Evolutionary conservation across 2,113 vertebrate species (phyloP), one percentile per base, ranked within the genome.

Genomic region (Corythornis cristatus): DNA sequence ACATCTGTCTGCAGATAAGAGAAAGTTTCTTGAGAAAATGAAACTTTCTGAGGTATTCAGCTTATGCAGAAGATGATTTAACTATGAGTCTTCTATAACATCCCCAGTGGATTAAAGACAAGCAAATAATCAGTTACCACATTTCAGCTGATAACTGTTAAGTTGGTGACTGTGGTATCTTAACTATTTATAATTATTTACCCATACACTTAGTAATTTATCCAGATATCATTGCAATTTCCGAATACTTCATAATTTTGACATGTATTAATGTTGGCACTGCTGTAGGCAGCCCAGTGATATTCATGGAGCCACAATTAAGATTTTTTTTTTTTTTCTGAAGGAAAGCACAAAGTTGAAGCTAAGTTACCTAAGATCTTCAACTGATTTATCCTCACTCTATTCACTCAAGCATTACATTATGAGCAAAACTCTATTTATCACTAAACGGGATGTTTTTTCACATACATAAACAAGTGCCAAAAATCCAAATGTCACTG

Each of bases 401-500:
- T 50, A 37, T 54, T 68, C 70, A 33, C 45, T 76, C 80, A 84
- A 84, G 77, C 80, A 86, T 88, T 72, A 71, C 12, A 65, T 83
- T 86, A 81, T 25, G 73, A 94, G 61, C 61, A 94, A 86, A 91
- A 88, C 33, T 70, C 88, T 88, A 86, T 90, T 94, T 89, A 71
- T 80, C 90, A 81, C 48, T 23, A 90, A 83, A 75, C 3, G 15
- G 68, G 66, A 86, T 86, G 80, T 45, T 92, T 91, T 86, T 94
- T 68, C 77, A 81, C 70, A 90, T 57, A 90, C 76, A 93, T 57
- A 90, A 94, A 81, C 61, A 78, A 90, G 66, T 82, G 90, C 90
- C 88, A 95, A 88, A 92, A 83, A 64, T 77, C 61, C 53, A 83
- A 96, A 86, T 90, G 83, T 86, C 90, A 92, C 50, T 12, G 83